Evolutionary conservation across 2,888 invertebrate species (phyloP), one percentile per base, ranked within the genome.

Genomic region (Drosophila monieri): DNA sequence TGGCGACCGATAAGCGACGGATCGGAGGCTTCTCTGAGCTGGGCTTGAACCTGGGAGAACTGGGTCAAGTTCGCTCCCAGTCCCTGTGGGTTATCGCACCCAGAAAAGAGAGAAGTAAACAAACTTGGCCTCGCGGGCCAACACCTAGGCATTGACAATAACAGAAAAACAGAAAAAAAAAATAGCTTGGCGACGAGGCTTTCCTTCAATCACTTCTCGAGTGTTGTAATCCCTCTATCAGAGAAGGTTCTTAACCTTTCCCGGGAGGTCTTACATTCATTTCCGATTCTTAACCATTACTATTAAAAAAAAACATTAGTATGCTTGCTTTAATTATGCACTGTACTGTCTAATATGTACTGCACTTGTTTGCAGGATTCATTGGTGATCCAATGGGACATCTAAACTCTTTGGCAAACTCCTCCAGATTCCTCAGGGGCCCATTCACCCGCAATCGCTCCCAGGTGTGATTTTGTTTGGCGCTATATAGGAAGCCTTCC

Each of bases 301-400:
- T 27, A n/a, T n/a, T n/a, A n/a, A n/a, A n/a, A n/a, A n/a, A n/a
- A n/a, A n/a, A n/a, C n/a, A n/a, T n/a, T n/a, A n/a, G n/a, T n/a
- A n/a, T n/a, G n/a, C n/a, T n/a, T n/a, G n/a, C n/a, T n/a, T n/a
- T n/a, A n/a, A n/a, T n/a, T n/a, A n/a, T n/a, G n/a, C n/a, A n/a
- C n/a, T n/a, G n/a, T n/a, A n/a, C n/a, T n/a, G n/a, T n/a, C 47
- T 49, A 90, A 77, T 89, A 90, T 72, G 87, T 90, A 15, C 68
- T 48, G 66, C 90, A 90, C 64, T 90, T 90, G 57, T 88, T 81
- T 0, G 77, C 84, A 0, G 86, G 84, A 80, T 90, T 89, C 90
- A 90, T 91, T 30, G 87, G 78, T 6, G 84, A 76, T 1, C 90
- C 90, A 0, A 80, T 64, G 0, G 77, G 54, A 41, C 90, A 90